Evolutionary conservation across 2,113 vertebrate species (phyloP).

Genomic region (Callospermophilus lateralis): DNA sequence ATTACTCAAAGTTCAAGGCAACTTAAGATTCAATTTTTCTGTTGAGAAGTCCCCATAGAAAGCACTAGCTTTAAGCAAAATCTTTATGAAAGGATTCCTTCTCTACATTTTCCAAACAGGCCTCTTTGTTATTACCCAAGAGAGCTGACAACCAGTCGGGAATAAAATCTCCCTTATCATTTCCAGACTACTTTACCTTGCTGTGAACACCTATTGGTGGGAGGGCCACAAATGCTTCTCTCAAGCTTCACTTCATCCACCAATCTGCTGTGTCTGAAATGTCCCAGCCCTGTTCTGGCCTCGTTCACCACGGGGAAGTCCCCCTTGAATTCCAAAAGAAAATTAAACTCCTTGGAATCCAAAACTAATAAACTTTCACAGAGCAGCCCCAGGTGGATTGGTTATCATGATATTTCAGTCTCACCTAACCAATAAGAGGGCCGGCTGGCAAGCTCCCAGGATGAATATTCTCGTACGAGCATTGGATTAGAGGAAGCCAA

Average conservation of each 20-base stretch:
- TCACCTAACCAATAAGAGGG: slow-evolving; percentile 82
- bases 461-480: slow-evolving; percentile 80
- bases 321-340: slow-evolving; percentile 82
- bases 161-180: slow-evolving; percentile 77
- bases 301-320: slow-evolving; percentile 68
- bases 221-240: slow-evolving; percentile 51
- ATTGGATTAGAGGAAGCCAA: slow-evolving; percentile 76
- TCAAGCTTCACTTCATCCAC: slow-evolving; percentile 19
- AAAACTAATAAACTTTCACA: slow-evolving; percentile 82
- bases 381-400: slow-evolving; percentile 76
- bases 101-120: slow-evolving; percentile 78
- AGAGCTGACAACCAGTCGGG: slow-evolving; percentile 64
- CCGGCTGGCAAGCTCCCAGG: slow-evolving; percentile 73
- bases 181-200: slow-evolving; percentile 74
- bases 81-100: slow-evolving; percentile 76
- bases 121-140: slow-evolving; percentile 68
- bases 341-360: slow-evolving; percentile 86
- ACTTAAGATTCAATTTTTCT: slow-evolving; percentile 57
- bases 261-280: slow-evolving; percentile 22
- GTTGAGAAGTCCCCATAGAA: slow-evolving; percentile 64
- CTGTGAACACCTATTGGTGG: slow-evolving; percentile 36
- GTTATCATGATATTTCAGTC: slow-evolving; percentile 79
- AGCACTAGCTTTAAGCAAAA: slow-evolving; percentile 61
- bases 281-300: slow-evolving; percentile 50
- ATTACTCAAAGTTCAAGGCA: slow-evolving; percentile 47